A percentile compares a stretch with the other conserved stretches of the same genome.
phyloP scores from a whole-genome alignment of 2,113 vertebrate genomes.

The Catagonus wagneri region DNA sequence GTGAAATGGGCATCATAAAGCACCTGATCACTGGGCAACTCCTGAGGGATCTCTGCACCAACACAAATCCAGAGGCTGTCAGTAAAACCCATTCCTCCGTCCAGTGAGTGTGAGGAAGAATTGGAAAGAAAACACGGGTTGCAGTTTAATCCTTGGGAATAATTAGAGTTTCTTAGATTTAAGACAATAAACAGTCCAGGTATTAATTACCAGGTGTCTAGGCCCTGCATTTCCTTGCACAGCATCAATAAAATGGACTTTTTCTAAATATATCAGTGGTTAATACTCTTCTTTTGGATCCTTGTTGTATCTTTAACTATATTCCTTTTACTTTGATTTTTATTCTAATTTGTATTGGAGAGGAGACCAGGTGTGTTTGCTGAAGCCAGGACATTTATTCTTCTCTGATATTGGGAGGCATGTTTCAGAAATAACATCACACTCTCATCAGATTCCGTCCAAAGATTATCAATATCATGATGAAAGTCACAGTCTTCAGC shows the following conservation, averaged over 20 bases:
- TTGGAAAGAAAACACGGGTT: not conserved
- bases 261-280: not conserved
- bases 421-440: not conserved
- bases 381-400: not conserved
- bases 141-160: not conserved
- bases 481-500: not conserved
- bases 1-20: not conserved
- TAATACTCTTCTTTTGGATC: not conserved
- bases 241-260: not conserved
- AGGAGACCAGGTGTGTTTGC: not conserved
- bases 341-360: slow-evolving; percentile 13
- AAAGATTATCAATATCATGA: not conserved
- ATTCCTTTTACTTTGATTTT: not conserved
- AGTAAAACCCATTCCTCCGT: not conserved
- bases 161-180: not conserved
- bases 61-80: not conserved
- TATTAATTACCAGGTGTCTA: not conserved
- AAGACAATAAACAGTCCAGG: not conserved
- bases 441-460: not conserved
- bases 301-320: not conserved
- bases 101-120: not conserved
- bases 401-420: not conserved
- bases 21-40: not conserved
- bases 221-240: not conserved
- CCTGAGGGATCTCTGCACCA: not conserved